Percentiles rank a stretch among this genome's conserved stretches.
phyloP scores from a whole-genome alignment of 1,140 invertebrate species.

The Bombus waltoni region DNA sequence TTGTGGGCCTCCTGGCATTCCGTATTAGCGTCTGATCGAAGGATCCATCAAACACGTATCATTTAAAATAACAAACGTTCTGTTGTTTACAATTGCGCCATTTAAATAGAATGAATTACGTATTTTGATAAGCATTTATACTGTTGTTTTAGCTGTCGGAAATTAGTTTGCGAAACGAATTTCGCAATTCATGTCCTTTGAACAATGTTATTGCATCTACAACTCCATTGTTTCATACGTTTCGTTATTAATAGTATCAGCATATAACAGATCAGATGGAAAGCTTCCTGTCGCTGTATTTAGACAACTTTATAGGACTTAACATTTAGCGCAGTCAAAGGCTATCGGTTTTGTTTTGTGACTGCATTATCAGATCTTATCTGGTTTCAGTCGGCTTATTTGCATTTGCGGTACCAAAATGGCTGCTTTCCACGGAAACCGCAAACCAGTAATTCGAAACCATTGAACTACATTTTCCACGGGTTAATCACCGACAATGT shows the following conservation, averaged over 20 bases:
- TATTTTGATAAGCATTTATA: background rate
- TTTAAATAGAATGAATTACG: background rate
- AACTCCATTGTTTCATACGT: slow-evolving; percentile 11
- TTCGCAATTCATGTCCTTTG: background rate
- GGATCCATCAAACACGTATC: background rate
- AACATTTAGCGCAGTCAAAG: background rate
- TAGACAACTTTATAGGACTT: slow-evolving; percentile 4
- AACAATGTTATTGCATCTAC: background rate
- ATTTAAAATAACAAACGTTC: background rate
- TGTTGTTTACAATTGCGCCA: slow-evolving; percentile 6
- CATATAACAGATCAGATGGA: background rate
- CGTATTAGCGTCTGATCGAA: background rate
- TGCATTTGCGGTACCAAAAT: slow-evolving; percentile 62
- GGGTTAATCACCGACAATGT: slow-evolving; percentile 60
- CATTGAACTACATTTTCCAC: slow-evolving; percentile 65
- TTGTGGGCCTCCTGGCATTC: background rate
- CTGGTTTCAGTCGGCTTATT: slow-evolving; percentile 45
- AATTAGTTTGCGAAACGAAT: background rate
- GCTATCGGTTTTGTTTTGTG: slow-evolving; percentile 7
- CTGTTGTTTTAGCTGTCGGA: background rate
- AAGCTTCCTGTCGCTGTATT: background rate
- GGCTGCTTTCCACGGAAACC: slow-evolving; percentile 56
- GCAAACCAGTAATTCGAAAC: slow-evolving; percentile 59
- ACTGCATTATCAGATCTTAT: slow-evolving; percentile 51
- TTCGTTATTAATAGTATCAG: background rate